Conservation (phyloP, 2,797 vertebrate genomes). For the Sebastolobus alascanus region DNA sequence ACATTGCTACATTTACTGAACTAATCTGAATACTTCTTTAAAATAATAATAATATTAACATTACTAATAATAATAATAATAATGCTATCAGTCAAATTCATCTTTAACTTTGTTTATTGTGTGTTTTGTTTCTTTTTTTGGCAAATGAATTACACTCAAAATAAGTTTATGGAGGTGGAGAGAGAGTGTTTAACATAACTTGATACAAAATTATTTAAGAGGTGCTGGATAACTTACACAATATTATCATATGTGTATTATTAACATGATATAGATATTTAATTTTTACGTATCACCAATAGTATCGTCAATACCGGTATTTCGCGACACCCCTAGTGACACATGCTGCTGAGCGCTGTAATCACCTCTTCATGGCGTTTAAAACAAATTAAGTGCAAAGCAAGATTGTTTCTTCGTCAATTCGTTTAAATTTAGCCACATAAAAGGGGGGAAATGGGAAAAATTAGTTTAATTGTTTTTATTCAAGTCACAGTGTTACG, state of each 20-base stretch:
- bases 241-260: too few relatives aligned
- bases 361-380: background rate
- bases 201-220: too few relatives aligned
- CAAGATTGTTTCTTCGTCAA: background rate
- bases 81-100: background rate
- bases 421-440: background rate
- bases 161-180: too few relatives aligned
- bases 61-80: background rate
- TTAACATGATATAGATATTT: too few relatives aligned
- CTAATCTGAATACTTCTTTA: fast-evolving
- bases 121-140: background rate
- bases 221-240: too few relatives aligned
- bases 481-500: background rate
- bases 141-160: too few relatives aligned
- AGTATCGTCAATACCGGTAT: too few relatives aligned
- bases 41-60: background rate
- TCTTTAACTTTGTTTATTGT: background rate
- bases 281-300: too few relatives aligned
- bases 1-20: background rate
- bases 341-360: background rate
- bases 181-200: too few relatives aligned
- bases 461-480: conserved; percentile 2
- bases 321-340: background rate
- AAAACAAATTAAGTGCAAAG: background rate
- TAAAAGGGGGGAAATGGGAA: background rate